A percentile compares a stretch with the other conserved stretches of the same genome.
These are phyloP conservation scores for Scelioninae gen. 1 DNA, from an alignment of 2,888 invertebrate species.

Conservation along the genomic window DNA sequence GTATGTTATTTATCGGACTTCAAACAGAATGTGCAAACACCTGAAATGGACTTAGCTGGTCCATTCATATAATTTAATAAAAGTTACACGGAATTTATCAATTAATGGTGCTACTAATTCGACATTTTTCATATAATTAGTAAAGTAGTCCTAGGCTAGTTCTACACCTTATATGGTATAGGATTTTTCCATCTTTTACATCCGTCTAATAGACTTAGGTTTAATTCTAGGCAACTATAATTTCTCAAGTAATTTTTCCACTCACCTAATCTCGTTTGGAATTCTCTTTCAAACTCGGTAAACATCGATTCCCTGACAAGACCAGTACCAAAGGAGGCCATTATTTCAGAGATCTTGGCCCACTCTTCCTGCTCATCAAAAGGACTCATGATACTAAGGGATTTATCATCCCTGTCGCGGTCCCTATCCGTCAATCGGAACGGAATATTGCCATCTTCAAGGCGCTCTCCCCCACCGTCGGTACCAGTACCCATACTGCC, in stretches of 20 bases:
- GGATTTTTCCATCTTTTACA: too few species aligned
- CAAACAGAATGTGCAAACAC: slow-evolving; percentile 87
- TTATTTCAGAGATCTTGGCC: slow-evolving; percentile 97
- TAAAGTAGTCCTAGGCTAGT: too few species aligned
- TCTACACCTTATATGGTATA: too few species aligned
- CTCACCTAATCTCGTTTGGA: slow-evolving; percentile 89
- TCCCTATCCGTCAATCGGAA: slow-evolving; percentile 81
- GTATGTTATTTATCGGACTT: too few species aligned
- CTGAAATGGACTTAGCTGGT: background rate
- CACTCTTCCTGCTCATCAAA: slow-evolving; percentile 98
- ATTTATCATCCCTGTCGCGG: slow-evolving; percentile 84
- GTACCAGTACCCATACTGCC: slow-evolving; percentile 82
- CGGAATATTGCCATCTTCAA: slow-evolving; percentile 81
- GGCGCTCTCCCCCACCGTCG: slow-evolving; percentile 84
- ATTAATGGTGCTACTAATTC: too few species aligned
- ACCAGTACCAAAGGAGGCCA: slow-evolving; percentile 96
- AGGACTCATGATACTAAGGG: slow-evolving; percentile 90
- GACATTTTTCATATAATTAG: too few species aligned
- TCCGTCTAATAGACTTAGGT: too few species aligned
- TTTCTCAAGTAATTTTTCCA: too few species aligned
- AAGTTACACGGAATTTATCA: too few species aligned
- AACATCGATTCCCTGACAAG: slow-evolving; percentile 91
- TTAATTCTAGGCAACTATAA: too few species aligned
- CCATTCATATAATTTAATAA: too few species aligned
- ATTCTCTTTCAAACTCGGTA: slow-evolving; percentile 91